Evolutionary conservation across 2,113 vertebrate species (phyloP), one percentile per base, ranked within the genome.

Genomic region (Gopherus evgoodei): DNA sequence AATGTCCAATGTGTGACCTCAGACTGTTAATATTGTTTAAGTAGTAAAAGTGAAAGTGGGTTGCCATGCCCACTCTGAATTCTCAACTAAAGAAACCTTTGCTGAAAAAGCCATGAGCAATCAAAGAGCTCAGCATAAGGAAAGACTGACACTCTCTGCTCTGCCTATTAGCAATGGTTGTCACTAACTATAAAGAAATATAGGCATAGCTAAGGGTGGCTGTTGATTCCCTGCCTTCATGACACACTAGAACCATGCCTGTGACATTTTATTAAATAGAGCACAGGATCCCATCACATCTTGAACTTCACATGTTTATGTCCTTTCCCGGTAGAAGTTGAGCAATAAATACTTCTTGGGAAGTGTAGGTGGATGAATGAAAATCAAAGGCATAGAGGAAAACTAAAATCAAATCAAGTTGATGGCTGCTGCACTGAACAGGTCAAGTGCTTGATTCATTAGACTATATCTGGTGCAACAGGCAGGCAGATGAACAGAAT

Each of bases 21-120:
- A 31, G 31, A 62, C 2, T 31, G 16, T 3, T 16, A 31, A 16
- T 2, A 10, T 1, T 0, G 1, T 13, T 49, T 8, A 52, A 1
- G 54, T 12, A 17, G 5, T 25, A 82, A 88, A 69, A 83, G 31
- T 56, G 29, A 72, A 88, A 82, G 54, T 3, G 29, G 52, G 11
- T 3, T 12, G 1, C 19, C 25, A 21, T 69, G 53, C 25, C 42
- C 47, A 13, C 5, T 1, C 1, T 5, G 25, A 50, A 83, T 49
- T 62, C 35, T 44, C 69, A 29, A n/a, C 65, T 38, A 35, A 42
- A 62, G 3, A 59, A 80, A n/a, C 53, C 6, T 44, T 78, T 72
- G 52, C 72, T n/a, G 10, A 3, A 80, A 56, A 57, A 56, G 4
- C 2, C 3, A 56, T 0, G 7, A n/a, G 65, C n/a, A 38, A 72